Conservation (phyloP, 2,797 vertebrate species). For the Silurus aristotelis region DNA sequence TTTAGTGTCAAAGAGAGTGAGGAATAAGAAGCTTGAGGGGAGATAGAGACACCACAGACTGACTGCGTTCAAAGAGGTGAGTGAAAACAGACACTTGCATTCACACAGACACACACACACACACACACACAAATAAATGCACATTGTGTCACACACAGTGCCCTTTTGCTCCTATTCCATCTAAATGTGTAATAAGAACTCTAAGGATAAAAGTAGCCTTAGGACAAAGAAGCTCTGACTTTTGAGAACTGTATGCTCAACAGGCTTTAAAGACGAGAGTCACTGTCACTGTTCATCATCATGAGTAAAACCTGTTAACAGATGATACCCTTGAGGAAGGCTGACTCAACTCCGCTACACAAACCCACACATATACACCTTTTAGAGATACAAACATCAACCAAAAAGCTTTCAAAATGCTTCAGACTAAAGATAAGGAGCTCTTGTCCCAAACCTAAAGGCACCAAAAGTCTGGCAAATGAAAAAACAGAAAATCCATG, state of each 20-base stretch:
- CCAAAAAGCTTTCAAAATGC: slow-evolving; percentile 2
- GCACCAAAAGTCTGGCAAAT: slow-evolving; percentile 18
- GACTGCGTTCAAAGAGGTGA: slow-evolving; percentile 12
- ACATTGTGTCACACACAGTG: slow-evolving; percentile 1
- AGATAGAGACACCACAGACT: slow-evolving; percentile 1
- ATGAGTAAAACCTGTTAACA: slow-evolving; percentile 57
- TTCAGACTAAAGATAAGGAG: slow-evolving; percentile 24
- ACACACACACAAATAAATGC: neutral
- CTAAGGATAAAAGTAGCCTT: neutral
- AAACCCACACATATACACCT: slow-evolving; percentile 29
- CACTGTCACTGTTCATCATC: slow-evolving; percentile 45
- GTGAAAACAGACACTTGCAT: neutral
- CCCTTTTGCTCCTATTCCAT: slow-evolving; percentile 8
- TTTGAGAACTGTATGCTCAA: slow-evolving; percentile 6
- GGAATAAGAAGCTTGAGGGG: neutral
- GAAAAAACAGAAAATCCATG: slow-evolving; percentile 30
- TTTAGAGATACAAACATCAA: slow-evolving; percentile 18
- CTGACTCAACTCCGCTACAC: slow-evolving; percentile 59
- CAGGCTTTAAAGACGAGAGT: slow-evolving; percentile 33
- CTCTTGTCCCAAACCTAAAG: slow-evolving; percentile 11
- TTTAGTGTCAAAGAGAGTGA: slow-evolving; percentile 1
- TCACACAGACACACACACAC: neutral
- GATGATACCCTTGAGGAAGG: slow-evolving; percentile 51
- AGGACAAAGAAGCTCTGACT: slow-evolving; percentile 4
- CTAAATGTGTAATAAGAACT: slow-evolving; percentile 7